phyloP scores from a whole-genome alignment of 92 coral and sea anemone species.

The Palythoa grandis region DNA sequence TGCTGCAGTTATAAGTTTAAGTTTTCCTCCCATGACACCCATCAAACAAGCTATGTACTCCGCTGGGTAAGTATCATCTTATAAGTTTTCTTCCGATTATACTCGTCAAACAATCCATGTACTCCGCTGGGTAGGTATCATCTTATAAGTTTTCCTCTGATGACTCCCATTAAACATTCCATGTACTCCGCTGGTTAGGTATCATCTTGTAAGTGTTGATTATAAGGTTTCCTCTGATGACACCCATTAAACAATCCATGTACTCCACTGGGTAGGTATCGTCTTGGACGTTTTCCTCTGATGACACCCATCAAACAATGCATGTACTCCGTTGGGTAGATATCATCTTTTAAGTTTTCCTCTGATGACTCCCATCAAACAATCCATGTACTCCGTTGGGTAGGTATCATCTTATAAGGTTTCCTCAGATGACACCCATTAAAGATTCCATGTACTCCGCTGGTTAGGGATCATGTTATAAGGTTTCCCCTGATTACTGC shows the following conservation, averaged over 20 bases:
- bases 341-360: too few relatives aligned
- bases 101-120: neutral
- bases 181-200: slow-evolving; percentile 96
- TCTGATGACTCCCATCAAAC: neutral
- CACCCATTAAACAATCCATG: neutral
- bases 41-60: slow-evolving; percentile 92
- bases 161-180: slow-evolving; percentile 82
- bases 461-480: slow-evolving; percentile 66
- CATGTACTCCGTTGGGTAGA: too few relatives aligned
- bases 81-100: neutral
- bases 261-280: too few relatives aligned
- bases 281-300: too few relatives aligned
- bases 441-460: slow-evolving; percentile 94
- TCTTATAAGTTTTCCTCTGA: neutral
- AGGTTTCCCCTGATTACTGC: neutral
- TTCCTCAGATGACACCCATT: slow-evolving; percentile 45
- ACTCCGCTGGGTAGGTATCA: neutral
- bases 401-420: neutral
- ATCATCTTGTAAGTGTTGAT: slow-evolving; percentile 32
- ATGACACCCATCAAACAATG: too few relatives aligned
- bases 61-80: slow-evolving; percentile 77
- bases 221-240: neutral
- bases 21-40: slow-evolving; percentile 91
- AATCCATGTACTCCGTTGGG: neutral
- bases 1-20: slow-evolving; percentile 70